Evolutionary conservation across 2,888 invertebrate species (phyloP).

Genomic region (Diplazon laetatorius): DNA sequence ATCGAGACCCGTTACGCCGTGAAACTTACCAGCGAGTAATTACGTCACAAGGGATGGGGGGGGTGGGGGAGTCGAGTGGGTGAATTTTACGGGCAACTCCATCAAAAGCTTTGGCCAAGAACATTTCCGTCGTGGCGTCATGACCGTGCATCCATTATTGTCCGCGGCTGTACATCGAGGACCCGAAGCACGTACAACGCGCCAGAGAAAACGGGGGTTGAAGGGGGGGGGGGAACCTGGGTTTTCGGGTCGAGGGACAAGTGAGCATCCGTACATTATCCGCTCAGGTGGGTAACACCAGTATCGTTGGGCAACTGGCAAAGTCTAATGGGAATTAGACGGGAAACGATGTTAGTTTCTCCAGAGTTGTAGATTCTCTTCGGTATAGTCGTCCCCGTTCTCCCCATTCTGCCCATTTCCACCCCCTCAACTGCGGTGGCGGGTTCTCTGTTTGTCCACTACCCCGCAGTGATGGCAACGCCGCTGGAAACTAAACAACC

Average conservation of each 20-base stretch:
- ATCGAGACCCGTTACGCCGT: background rate
- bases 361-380: constrained; percentile 60
- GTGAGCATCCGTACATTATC: constrained; percentile 25
- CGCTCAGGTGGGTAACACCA: constrained; percentile 24
- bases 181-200: constrained; percentile 7
- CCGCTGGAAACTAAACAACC: constrained; percentile 56
- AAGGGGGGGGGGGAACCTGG: too few species aligned
- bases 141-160: constrained; percentile 26
- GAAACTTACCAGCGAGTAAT: background rate
- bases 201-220: too few species aligned
- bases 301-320: constrained; percentile 56
- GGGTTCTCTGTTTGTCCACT: constrained; percentile 23
- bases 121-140: background rate
- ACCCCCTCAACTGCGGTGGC: constrained; percentile 20
- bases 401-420: background rate
- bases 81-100: background rate
- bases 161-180: constrained; percentile 4
- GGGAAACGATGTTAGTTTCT: constrained; percentile 62
- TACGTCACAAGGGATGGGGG: background rate
- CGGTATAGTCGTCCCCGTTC: background rate
- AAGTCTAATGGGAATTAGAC: constrained; percentile 65
- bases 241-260: constrained; percentile 11
- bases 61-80: too few species aligned
- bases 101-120: constrained; percentile 18
- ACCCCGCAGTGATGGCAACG: background rate